Conservation (phyloP, 1,140 invertebrate species). For the Trichonephila clavata region DNA sequence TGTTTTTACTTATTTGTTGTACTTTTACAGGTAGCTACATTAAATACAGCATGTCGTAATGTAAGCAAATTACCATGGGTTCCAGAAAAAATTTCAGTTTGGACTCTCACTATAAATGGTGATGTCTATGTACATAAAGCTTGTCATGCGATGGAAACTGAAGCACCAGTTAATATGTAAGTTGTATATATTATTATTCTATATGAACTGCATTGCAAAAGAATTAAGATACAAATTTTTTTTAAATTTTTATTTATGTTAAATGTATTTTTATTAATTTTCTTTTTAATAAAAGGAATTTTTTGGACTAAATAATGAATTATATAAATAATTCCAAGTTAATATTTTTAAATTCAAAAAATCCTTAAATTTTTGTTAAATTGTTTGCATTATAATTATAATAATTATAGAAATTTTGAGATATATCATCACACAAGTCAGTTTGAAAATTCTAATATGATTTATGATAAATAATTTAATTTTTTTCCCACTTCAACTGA, state of each 20-base stretch:
- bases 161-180: constrained; percentile 57
- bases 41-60: constrained; percentile 84
- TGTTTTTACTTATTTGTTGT: neutral
- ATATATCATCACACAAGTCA: no score
- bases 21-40: constrained; percentile 77
- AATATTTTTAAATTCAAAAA: no score
- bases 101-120: constrained; percentile 89
- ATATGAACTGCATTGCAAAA: no score
- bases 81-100: constrained; percentile 88
- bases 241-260: neutral
- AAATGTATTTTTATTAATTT: neutral
- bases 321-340: no score
- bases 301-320: neutral
- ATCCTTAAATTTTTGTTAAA: no score
- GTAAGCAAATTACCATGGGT: constrained; percentile 84
- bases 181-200: neutral
- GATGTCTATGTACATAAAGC: constrained; percentile 90
- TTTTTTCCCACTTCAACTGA: neutral
- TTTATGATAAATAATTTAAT: no score
- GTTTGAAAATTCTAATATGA: no score
- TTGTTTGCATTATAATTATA: no score
- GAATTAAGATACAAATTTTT: neutral
- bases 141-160: neutral
- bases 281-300: neutral
- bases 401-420: no score